Evolutionary conservation across 2,113 vertebrate species (phyloP), one percentile per base, ranked within the genome.

Genomic region (Riparia riparia): DNA sequence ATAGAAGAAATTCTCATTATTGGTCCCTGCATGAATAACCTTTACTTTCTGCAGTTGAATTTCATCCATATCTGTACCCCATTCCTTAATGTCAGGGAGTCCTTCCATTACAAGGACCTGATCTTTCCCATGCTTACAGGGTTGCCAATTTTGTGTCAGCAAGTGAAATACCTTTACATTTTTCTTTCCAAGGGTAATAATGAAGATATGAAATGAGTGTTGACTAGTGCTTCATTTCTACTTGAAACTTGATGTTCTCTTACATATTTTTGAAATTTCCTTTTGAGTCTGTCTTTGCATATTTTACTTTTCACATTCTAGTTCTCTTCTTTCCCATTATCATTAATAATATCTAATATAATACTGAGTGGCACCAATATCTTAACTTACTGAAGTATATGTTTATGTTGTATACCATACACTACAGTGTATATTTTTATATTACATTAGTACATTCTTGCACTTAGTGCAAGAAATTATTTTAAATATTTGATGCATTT

Each of bases 41-140:
- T 95, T 97, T 93, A 90, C 45, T 88, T 95, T 95, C 76, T 86
- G 82, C 53, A 50, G 79, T 7, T 95, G 86, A 93, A 88, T 93
- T 94, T 89, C 50, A 90, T 77, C 63, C 76, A 56, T 83, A 86
- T 54, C 68, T 77, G 71, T 73, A 34, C 82, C 93, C 32, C 31
- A 44, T 66, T 85, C 53, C 70, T 82, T 93, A 94, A 90, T 77
- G 85, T 77, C 85, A 86, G 34, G 13, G 54, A 88, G 68, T 65
- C 39, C 21, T 86, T 70, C 60, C 47, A 71, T 72, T 73, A 32
- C 29, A 86, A 77, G 54, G 39, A 32, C 42, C 39, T 63, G 54
- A 83, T 93, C 54, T 95, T 93, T 81, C n/a, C 39, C 31, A 73
- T 42, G 22, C 22, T 83, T 54, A 42, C 14, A 65, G 9, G 29